Evolutionary conservation across 2,113 vertebrate genomes (phyloP), one percentile per base, ranked within the genome.

Genomic region (Aldabrachelys gigantea): DNA sequence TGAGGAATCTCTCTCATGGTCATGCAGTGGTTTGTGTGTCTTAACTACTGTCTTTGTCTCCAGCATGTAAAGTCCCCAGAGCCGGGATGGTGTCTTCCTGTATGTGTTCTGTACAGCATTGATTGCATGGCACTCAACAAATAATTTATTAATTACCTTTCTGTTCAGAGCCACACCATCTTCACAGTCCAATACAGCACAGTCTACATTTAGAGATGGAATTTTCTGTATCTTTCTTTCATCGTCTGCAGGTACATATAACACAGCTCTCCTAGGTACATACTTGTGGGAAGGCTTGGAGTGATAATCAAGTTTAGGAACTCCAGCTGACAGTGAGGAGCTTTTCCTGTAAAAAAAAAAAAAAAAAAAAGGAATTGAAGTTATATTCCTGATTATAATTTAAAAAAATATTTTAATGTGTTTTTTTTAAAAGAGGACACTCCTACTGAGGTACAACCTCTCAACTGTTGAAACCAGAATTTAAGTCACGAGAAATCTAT

Each of bases 151-250:
- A 69, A n/a, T 97, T 98, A 99, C 99, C 99, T 99, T 99, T 97
- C 98, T 99, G 97, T 98, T 99, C 89, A 99, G 97, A 95, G 99
- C 99, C 89, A 99, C 99, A 0, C 99, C 99, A 75, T 99, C 99
- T 97, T 99, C 99, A 83, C 99, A 99, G 98, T 99, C 99, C 56
- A 99, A 96, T 87, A 99, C 99, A 0, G 99, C 99, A 82, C 99
- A 99, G 94, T 99, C 99, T 17, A 99, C 99, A 10, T 98, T 98
- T 87, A 99, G 98, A 4, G 98, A 98, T 3, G 99, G 96, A 62
- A 99, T 98, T 98, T 99, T 99, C 95, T 96, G 93, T 97, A 99
- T 98, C 97, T 99, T 99, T 93, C 99, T 99, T 96, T 99, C 99
- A 85, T 99, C 99, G 90, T 99, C 99, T 1, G 99, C 99, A 50